Evolutionary conservation across 2,113 vertebrate species (phyloP), one percentile per base, ranked within the genome.

Genomic region (Acrocephalus kingi): DNA sequence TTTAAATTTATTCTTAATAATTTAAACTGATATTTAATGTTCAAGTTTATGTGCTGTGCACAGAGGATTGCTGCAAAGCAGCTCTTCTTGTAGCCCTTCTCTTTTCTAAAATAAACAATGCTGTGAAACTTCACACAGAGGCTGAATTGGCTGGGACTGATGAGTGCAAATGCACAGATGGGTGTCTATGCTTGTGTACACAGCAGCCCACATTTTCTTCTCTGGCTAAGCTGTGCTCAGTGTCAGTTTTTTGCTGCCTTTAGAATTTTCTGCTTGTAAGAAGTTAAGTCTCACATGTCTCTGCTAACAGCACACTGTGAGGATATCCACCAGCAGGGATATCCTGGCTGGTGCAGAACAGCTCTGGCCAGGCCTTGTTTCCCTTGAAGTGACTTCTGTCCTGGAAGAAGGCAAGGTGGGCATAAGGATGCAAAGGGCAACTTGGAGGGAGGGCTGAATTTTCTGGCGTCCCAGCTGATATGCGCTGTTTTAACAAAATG

Each of bases 1-100:
- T 85, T 33, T 86, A 84, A 77, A 49, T 55, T 93, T 95, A 94
- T 90, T 92, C 93, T 91, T 93, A 80, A 80, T 96, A 96, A 95
- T 91, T 85, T 91, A 94, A 78, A 87, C 28, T 17, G 2, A 37
- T 90, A 78, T 89, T 93, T 94, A 64, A 80, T 80, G 79, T 96
- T 66, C 28, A 43, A 45, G 46, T 72, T 88, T 51, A 96, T 91
- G 96, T 90, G 96, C 96, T 84, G 93, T 95, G 94, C 89, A 74
- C 94, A 77, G 61, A 79, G 81, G 81, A 20, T 11, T 3, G 13
- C 84, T 80, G 56, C 77, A 35, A 90, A 85, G 96, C 63, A 67
- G 73, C 87, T 95, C 68, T 83, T 69, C 85, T 67, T 66, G 79
- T 94, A 64, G 56, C 64, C 59, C n/a, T 48, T 37, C 49, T 92